Evolutionary conservation across 1,140 invertebrate species (phyloP).

Genomic region (Drosophila arawakana): DNA sequence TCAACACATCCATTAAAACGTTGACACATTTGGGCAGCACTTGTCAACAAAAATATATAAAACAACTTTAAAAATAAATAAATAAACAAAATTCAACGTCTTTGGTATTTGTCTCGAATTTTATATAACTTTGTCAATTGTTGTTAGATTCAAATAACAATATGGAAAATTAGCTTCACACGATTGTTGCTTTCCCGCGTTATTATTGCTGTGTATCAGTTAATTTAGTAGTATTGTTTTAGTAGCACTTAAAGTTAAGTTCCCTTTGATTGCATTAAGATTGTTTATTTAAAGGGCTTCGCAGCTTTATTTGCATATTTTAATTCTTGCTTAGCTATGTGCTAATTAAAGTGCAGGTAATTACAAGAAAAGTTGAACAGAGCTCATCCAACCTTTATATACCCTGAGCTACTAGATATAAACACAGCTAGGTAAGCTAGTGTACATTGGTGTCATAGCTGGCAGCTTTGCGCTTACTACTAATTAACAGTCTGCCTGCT

Average conservation of each 20-base stretch:
- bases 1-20: constrained; percentile 6
- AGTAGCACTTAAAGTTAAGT: constrained; percentile 1
- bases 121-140: constrained; percentile 1
- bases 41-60: not conserved
- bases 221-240: constrained; percentile 33
- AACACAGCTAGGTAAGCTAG: too few relatives aligned
- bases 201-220: constrained; percentile 39
- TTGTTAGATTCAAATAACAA: not conserved
- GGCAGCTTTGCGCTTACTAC: too few relatives aligned
- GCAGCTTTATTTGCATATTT: constrained; percentile 13
- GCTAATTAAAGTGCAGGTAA: not conserved
- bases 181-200: constrained; percentile 3
- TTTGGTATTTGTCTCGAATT: not conserved
- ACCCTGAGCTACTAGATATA: too few relatives aligned
- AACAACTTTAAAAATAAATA: not conserved
- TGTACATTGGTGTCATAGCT: too few relatives aligned
- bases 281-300: not conserved
- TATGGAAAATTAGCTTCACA: constrained; percentile 29
- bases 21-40: constrained; percentile 9
- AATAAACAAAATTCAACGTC: not conserved
- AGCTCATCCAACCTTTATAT: too few relatives aligned
- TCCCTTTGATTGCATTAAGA: constrained; percentile 6
- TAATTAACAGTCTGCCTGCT: too few relatives aligned
- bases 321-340: not conserved
- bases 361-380: not conserved